These are phyloP conservation scores for Aphaenogaster ashmeadi DNA, from an alignment of 1,140 invertebrate genomes.

Conservation along the genomic window DNA sequence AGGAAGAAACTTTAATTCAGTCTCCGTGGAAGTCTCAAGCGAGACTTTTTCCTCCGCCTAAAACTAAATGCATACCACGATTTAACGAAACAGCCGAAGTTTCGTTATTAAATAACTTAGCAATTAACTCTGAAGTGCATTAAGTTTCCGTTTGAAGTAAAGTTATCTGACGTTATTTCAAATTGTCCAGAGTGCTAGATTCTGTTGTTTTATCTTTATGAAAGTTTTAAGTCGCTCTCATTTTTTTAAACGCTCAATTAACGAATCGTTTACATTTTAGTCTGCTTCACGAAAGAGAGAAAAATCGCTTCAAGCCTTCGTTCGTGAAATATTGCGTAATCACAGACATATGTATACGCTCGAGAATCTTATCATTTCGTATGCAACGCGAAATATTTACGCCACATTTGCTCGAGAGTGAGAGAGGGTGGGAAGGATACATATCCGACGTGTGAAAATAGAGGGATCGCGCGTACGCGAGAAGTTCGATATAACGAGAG, in stretches of 20 bases:
- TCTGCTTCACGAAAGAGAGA: not conserved
- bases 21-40: not conserved
- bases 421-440: not conserved
- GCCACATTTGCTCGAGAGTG: not conserved
- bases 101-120: slow-evolving; percentile 27
- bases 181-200: not conserved
- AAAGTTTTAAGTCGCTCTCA: not conserved
- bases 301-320: not conserved
- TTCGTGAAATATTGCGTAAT: not conserved
- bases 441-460: not conserved
- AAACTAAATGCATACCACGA: slow-evolving; percentile 3
- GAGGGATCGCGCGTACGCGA: not conserved
- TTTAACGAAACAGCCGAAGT: slow-evolving; percentile 2
- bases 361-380: not conserved
- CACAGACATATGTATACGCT: no score
- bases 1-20: slow-evolving; percentile 2
- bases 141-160: slow-evolving; percentile 1
- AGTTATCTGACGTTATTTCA: slow-evolving; percentile 13
- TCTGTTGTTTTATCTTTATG: not conserved
- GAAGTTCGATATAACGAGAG: slow-evolving; percentile 18
- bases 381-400: slow-evolving; percentile 5
- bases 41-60: not conserved
- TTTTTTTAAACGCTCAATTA: not conserved
- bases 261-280: not conserved
- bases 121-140: slow-evolving; percentile 14